phyloP scores from a whole-genome alignment of 2,113 vertebrate species.

The Pterocles orientalis region DNA sequence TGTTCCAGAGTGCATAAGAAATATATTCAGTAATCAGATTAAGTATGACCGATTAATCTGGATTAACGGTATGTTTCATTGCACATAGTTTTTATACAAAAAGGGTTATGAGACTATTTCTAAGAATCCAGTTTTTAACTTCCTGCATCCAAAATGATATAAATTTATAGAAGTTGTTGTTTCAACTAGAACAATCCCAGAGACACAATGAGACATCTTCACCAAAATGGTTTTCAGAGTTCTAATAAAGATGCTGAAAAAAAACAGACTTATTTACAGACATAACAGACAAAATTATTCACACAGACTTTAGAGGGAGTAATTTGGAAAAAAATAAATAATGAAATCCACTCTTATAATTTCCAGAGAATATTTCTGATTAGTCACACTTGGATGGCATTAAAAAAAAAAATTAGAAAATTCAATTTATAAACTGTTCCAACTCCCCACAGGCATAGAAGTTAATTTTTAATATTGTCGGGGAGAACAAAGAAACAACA shows the following conservation, averaged over 20 bases:
- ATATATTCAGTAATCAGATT: not conserved
- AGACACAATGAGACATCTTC: not conserved
- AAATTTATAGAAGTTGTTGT: not conserved
- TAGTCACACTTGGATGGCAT: not conserved
- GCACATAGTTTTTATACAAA: not conserved
- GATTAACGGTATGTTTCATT: not conserved
- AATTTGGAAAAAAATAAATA: not conserved
- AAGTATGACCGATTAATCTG: not conserved
- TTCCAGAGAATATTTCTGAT: constrained; percentile 36
- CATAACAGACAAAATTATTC: not conserved
- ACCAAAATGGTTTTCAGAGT: not conserved
- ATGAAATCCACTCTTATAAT: not conserved
- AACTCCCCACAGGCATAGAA: not conserved
- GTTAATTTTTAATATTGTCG: constrained; percentile 27
- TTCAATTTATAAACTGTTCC: constrained; percentile 32
- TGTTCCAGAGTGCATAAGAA: not conserved
- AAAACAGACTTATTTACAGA: not conserved
- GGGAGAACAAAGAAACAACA: not conserved
- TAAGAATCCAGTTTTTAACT: not conserved
- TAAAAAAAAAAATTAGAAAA: not conserved
- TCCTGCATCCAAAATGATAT: not conserved
- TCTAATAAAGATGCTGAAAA: not conserved
- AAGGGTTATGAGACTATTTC: not conserved
- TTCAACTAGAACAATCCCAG: not conserved
- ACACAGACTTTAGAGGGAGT: not conserved